Evolutionary conservation across 2,888 invertebrate genomes (phyloP).

Genomic region (Parnassius mnemosyne): DNA sequence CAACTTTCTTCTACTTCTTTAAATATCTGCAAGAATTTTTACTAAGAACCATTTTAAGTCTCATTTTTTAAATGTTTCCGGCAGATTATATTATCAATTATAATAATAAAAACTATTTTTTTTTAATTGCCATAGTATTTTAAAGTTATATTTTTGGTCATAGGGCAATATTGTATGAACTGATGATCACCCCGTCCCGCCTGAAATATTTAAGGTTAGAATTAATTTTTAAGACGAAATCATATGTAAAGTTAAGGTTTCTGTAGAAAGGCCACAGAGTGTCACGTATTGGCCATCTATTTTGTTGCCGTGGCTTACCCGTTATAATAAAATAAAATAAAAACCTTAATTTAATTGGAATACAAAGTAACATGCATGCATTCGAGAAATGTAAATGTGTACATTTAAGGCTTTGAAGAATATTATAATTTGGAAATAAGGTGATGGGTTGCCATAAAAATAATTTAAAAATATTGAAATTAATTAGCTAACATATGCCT

Average conservation of each 20-base stretch:
- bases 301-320: conserved; percentile 14
- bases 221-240: conserved; percentile 55
- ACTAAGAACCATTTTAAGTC: too few species aligned
- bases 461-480: too few species aligned
- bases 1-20: too few species aligned
- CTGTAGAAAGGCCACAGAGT: conserved; percentile 10
- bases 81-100: too few species aligned
- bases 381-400: conserved; percentile 1
- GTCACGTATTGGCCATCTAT: conserved; percentile 3
- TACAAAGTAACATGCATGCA: conserved; percentile 4
- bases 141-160: conserved; percentile 20
- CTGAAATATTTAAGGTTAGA: conserved; percentile 66
- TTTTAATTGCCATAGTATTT: neutral
- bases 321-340: conserved; percentile 4
- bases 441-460: conserved; percentile 9
- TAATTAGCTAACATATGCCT: too few species aligned
- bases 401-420: neutral
- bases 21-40: too few species aligned
- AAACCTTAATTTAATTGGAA: neutral
- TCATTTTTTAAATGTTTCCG: too few species aligned
- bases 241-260: conserved; percentile 35
- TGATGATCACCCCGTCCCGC: conserved; percentile 48
- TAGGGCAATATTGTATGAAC: conserved; percentile 7
- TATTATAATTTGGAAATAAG: neutral
- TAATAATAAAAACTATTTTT: too few species aligned